These are phyloP conservation scores for Platichthys flesus DNA, from an alignment of 2,113 vertebrate species.

Conservation along the genomic window DNA sequence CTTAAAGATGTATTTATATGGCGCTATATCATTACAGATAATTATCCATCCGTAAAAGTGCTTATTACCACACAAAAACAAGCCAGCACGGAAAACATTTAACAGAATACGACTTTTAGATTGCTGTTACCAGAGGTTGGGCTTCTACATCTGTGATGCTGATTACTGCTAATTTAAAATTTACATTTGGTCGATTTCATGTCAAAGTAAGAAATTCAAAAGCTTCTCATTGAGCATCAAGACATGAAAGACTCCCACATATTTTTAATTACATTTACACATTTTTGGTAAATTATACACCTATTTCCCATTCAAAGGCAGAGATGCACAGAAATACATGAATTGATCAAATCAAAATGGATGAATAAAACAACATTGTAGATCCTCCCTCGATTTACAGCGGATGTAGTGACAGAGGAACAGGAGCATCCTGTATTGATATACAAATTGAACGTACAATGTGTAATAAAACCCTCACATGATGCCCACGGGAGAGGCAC, in stretches of 20 bases:
- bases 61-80: neutral
- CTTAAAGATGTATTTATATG: constrained; percentile 31
- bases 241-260: too few relatives aligned
- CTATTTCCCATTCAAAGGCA: neutral
- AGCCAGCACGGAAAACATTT: neutral
- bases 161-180: neutral
- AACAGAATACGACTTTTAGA: constrained; percentile 1
- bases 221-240: too few relatives aligned
- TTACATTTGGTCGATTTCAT: neutral
- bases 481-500: too few relatives aligned
- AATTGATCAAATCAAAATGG: too few relatives aligned
- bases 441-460: too few relatives aligned
- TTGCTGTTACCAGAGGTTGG: neutral
- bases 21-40: constrained; percentile 17
- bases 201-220: neutral
- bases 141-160: neutral
- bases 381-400: too few relatives aligned
- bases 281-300: neutral
- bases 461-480: too few relatives aligned
- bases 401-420: too few relatives aligned
- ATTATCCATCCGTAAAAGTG: neutral
- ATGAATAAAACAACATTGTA: too few relatives aligned
- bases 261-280: too few relatives aligned
- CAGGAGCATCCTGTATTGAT: too few relatives aligned
- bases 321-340: too few relatives aligned